A percentile compares a stretch with the other conserved stretches of the same genome.
phyloP scores from a whole-genome alignment of 1,140 invertebrate genomes.

The Helicoverpa armigera region DNA sequence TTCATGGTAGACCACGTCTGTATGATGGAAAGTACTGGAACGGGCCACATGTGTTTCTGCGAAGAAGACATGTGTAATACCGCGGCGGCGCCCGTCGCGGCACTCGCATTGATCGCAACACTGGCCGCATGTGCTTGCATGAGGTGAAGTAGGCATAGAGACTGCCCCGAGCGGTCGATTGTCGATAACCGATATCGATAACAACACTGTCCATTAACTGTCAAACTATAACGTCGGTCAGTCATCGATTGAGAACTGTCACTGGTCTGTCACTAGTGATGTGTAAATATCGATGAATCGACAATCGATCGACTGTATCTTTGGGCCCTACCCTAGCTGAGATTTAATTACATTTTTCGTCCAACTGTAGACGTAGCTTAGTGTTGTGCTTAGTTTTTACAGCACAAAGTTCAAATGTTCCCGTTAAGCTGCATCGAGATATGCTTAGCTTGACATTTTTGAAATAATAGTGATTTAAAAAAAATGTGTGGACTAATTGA shows the following conservation, averaged over 20 bases:
- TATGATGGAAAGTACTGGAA: slow-evolving; percentile 98
- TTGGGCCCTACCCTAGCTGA: slow-evolving; percentile 63
- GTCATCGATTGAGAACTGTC: slow-evolving; percentile 30
- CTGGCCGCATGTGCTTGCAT: slow-evolving; percentile 80
- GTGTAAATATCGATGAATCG: slow-evolving; percentile 47
- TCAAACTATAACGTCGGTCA: too few species aligned
- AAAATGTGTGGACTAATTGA: neutral
- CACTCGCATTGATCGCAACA: slow-evolving; percentile 65
- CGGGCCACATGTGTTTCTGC: slow-evolving; percentile 99
- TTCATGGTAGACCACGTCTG: slow-evolving; percentile 99
- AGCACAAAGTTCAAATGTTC: slow-evolving; percentile 50
- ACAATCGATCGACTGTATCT: slow-evolving; percentile 67
- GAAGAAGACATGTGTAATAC: slow-evolving; percentile 97
- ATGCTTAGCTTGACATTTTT: slow-evolving; percentile 44
- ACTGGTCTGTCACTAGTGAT: slow-evolving; percentile 11
- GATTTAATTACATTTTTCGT: slow-evolving; percentile 78
- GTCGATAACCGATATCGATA: slow-evolving; percentile 49
- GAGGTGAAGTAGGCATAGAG: slow-evolving; percentile 78
- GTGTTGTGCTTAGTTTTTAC: slow-evolving; percentile 73
- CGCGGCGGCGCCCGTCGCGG: slow-evolving; percentile 60
- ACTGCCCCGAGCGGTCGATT: slow-evolving; percentile 58
- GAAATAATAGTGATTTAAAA: slow-evolving; percentile 17
- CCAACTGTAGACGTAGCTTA: slow-evolving; percentile 79
- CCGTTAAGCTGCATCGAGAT: slow-evolving; percentile 8
- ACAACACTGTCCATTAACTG: slow-evolving; percentile 10